A percentile compares a stretch with the other conserved stretches of the same genome.
Evolutionary conservation across 2,797 vertebrate genomes (phyloP).

Genomic region (Ara ararauna): DNA sequence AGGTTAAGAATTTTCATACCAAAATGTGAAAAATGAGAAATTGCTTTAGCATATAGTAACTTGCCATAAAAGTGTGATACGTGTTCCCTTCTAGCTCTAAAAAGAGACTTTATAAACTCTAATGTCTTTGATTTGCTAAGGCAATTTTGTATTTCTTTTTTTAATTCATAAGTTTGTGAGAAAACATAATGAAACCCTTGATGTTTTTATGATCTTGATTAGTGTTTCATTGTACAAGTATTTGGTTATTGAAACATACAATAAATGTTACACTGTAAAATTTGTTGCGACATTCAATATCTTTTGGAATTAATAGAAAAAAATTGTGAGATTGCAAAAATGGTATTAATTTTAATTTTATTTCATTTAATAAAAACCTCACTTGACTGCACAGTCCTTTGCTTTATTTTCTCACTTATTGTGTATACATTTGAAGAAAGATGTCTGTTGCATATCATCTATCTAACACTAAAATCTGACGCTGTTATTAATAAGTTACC

Average conservation of each 20-base stretch:
- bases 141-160: neutral
- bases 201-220: constrained; percentile 34
- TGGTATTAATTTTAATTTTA: constrained; percentile 8
- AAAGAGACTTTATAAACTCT: neutral
- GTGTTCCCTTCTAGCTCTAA: neutral
- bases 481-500: constrained; percentile 66
- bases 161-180: constrained; percentile 45
- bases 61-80: neutral
- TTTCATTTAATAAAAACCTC: constrained; percentile 62
- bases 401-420: constrained; percentile 40
- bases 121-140: neutral
- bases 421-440: neutral
- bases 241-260: constrained; percentile 21
- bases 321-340: constrained; percentile 9
- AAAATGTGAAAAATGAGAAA: constrained; percentile 26
- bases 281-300: constrained; percentile 1
- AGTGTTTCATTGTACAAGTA: neutral
- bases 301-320: constrained; percentile 25
- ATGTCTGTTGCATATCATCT: constrained; percentile 24
- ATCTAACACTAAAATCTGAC: constrained; percentile 34
- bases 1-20: constrained; percentile 9
- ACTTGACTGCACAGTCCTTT: constrained; percentile 48
- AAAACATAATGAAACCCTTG: constrained; percentile 29
- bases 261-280: constrained; percentile 53
- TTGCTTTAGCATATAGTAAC: neutral